Evolutionary conservation across 1,140 invertebrate species (phyloP).

Genomic region (Palaemon carinicauda): DNA sequence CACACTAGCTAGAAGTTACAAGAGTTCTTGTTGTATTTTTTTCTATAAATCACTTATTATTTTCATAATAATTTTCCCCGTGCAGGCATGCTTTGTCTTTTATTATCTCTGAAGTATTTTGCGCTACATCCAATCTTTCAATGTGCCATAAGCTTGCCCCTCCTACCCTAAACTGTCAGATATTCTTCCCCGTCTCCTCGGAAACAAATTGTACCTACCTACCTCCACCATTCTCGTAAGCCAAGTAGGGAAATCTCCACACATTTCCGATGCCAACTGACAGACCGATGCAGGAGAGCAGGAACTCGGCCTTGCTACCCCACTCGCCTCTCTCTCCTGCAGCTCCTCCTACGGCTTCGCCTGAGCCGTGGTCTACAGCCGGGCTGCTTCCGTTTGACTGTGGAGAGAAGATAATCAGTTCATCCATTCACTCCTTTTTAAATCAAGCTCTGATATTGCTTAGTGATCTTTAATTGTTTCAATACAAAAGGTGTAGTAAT

Average conservation of each 20-base stretch:
- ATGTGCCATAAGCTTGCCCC: no score
- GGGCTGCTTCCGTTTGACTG: background rate
- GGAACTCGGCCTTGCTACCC: constrained; percentile 64
- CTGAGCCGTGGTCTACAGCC: background rate
- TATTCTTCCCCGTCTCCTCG: no score
- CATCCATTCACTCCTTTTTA: background rate
- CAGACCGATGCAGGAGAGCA: constrained; percentile 64
- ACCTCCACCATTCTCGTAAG: constrained; percentile 66
- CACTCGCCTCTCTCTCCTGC: constrained; percentile 62
- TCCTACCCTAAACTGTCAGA: no score
- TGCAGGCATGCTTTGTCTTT: no score
- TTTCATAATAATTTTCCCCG: no score
- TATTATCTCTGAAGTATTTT: no score
- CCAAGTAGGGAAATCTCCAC: constrained; percentile 66
- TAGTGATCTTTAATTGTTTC: background rate
- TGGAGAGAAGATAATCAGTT: background rate
- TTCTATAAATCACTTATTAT: no score
- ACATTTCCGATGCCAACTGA: constrained; percentile 66
- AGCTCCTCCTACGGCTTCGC: background rate
- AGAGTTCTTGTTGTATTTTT: no score
- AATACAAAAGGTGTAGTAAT: no score
- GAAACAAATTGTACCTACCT: no score
- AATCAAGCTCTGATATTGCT: background rate
- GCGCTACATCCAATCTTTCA: no score
- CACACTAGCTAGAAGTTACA: no score